Base-by-base conservation (phyloP, 1,140 invertebrate genomes). In the Solen grandis region DNA sequence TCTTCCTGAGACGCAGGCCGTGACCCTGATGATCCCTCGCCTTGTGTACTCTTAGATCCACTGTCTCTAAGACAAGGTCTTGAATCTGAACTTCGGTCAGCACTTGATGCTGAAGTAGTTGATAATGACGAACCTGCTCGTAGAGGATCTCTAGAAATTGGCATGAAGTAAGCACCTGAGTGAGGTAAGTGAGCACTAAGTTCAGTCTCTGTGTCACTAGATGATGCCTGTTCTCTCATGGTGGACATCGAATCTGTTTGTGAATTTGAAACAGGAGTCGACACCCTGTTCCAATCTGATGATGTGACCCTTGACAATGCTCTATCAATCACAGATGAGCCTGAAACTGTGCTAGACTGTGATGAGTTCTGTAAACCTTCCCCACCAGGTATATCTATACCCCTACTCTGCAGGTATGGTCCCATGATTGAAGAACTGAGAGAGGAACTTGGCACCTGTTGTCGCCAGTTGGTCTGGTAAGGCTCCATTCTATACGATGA, bases 141-240 rank as follows among this genome's bases (percentile, higher is more conserved):
- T 19, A 10, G 35, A 5, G 52, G 62, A 59, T 68, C 38, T 52
- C 63, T 57, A 16, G 77, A 33, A 54, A 80, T 80, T 0, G 77
- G 77, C 38, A 72, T 14, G 46, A 80, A 80, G 31, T 72, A 80
- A 62, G 77, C 77, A 62, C 57, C 77, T 46, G 75, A 68, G n/a
- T 19, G n/a, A 54, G 14, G n/a, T 33, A 77, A 50, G 46, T 77
- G 75, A 36, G 50, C 41, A 41, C 62, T 66, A 1, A 66, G 33
- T 38, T 68, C 75, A 66, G 41, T 68, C 22, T 77, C 75, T 35
- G 75, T 57, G 41, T 77, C 75, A 68, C 62, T 77, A 8, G 63
- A 77, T 14, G 74, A 46, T 8, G 41, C 19, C 41, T 46, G 41
- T 19, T 46, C 41, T 19, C 41, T 46, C 8, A 8, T 46, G 19